phyloP scores from a whole-genome alignment of 30 jellyfish, hydroid and myxozoan species.

The Aurelia coerulea region DNA sequence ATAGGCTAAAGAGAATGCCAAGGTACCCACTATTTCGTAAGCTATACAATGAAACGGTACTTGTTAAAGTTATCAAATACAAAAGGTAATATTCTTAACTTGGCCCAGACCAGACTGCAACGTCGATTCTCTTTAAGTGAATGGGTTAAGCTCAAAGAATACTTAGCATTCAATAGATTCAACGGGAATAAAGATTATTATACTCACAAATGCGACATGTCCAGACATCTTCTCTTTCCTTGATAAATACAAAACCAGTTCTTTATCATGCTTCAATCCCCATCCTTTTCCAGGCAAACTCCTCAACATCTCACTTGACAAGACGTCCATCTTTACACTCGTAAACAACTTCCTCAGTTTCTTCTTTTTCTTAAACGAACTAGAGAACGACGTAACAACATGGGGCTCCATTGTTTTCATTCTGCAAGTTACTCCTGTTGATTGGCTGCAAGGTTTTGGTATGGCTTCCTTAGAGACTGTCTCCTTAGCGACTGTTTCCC shows the following conservation, averaged over 20 bases:
- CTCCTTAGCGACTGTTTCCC: background rate
- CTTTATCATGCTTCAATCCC: constrained; percentile 75
- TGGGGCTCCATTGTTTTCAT: background rate
- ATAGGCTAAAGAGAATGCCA: too few relatives aligned
- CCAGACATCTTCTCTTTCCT: constrained; percentile 68
- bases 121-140: too few relatives aligned
- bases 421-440: background rate
- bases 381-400: constrained; percentile 26
- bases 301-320: constrained; percentile 60
- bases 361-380: constrained; percentile 48
- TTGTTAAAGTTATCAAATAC: too few relatives aligned
- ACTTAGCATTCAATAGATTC: too few relatives aligned
- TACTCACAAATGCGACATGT: constrained; percentile 66
- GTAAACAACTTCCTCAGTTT: constrained; percentile 33
- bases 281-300: constrained; percentile 65
- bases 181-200: too few relatives aligned
- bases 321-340: constrained; percentile 61
- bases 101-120: too few relatives aligned
- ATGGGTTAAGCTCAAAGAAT: too few relatives aligned
- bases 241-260: constrained; percentile 69
- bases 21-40: too few relatives aligned
- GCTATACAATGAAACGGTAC: too few relatives aligned
- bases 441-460: background rate
- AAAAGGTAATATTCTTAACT: too few relatives aligned
- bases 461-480: background rate